A percentile compares a stretch with the other conserved stretches of the same genome.
Conservation (phyloP, 1,140 invertebrate species). For the Bombus pascuorum region DNA sequence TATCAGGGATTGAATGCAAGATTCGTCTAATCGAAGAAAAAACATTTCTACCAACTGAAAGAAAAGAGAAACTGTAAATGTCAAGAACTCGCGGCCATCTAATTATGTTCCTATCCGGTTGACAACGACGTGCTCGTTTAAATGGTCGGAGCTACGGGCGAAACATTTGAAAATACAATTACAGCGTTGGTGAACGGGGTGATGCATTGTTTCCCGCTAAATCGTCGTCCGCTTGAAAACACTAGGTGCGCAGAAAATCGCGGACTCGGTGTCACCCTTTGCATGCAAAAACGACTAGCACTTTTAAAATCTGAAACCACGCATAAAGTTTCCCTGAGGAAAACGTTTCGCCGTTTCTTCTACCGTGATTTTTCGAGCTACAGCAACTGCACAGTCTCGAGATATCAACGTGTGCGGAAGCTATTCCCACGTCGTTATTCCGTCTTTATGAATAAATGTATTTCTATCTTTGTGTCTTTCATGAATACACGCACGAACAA, state of each 20-base stretch:
- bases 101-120: conserved; percentile 14
- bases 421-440: neutral
- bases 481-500: conserved; percentile 43
- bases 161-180: conserved; percentile 46
- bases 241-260: conserved; percentile 19
- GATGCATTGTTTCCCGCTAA: conserved; percentile 28
- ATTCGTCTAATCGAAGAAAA: neutral
- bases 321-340: neutral
- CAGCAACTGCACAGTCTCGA: neutral
- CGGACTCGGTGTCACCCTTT: conserved; percentile 13
- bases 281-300: conserved; percentile 32
- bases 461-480: conserved; percentile 46
- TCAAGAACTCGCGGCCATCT: neutral
- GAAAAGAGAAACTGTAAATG: neutral
- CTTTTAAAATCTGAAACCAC: neutral
- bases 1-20: too few relatives aligned
- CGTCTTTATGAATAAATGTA: conserved; percentile 65
- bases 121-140: conserved; percentile 3
- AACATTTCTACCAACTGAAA: neutral
- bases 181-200: neutral
- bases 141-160: neutral
- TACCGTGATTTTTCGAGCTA: neutral
- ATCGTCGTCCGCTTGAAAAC: conserved; percentile 43
- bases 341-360: neutral
- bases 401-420: too few relatives aligned